phyloP scores from a whole-genome alignment of 2,797 vertebrate genomes.

The Hippocampus kuda region DNA sequence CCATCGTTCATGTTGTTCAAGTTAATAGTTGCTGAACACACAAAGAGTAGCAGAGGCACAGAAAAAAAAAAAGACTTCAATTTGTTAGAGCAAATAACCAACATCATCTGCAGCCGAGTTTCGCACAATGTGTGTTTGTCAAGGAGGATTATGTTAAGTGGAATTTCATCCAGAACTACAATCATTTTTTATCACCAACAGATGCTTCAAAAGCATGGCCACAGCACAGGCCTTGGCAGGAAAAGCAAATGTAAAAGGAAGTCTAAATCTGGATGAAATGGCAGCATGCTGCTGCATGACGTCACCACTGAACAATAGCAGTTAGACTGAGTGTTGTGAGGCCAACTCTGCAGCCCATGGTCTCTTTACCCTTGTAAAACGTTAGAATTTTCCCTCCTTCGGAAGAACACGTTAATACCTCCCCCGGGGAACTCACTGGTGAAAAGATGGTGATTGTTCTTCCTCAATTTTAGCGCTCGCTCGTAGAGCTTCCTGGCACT shows the following conservation, averaged over 20 bases:
- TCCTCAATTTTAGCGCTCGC: conserved; percentile 89
- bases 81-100: not conserved
- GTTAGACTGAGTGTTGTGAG: not conserved
- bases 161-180: not conserved
- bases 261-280: not conserved
- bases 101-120: not conserved
- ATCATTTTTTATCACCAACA: not conserved
- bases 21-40: conserved; percentile 85
- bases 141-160: not conserved
- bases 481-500: conserved; percentile 93
- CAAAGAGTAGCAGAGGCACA: conserved; percentile 25
- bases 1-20: conserved; percentile 98
- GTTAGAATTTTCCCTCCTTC: not conserved
- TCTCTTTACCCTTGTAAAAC: conserved; percentile 11
- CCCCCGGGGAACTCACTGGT: conserved; percentile 76
- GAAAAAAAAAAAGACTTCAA: conserved; percentile 6
- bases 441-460: conserved; percentile 97
- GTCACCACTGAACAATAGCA: not conserved
- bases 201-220: not conserved
- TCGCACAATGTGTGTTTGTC: not conserved
- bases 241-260: not conserved
- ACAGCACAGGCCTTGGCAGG: not conserved
- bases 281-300: not conserved
- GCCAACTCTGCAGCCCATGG: conserved; percentile 12
- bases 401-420: not conserved